Evolutionary conservation across 2,888 invertebrate genomes (phyloP), one percentile per base, ranked within the genome.

Genomic region (Sinhomidia bicolor): DNA sequence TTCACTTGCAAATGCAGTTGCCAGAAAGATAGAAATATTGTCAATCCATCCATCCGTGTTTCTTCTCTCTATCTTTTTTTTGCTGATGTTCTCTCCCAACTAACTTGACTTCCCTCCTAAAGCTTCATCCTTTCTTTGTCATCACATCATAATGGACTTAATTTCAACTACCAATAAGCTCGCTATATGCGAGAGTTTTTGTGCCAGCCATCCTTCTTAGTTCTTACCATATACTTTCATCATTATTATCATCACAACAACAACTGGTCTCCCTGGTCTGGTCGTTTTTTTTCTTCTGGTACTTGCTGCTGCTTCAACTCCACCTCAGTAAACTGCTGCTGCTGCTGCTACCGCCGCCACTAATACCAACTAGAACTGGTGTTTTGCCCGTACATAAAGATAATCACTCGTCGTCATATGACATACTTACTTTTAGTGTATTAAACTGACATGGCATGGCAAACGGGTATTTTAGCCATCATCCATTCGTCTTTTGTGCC

Each of bases 391-490:
- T 10, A 23, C 71, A 47, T 14, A 32, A 51, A 78, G 29, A 32
- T 78, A 51, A 78, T 51, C 78, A 12, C 54, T 32, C 44, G n/a
- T 68, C 62, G 68, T 68, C 71, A 44, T 44, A 78, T 78, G 78
- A 76, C 76, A 76, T 76, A 65, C 29, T 78, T 54, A 76, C 47
- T 78, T 54, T 29, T 29, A 1, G 14, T 29, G 51, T 44, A 44
- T 51, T 51, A 6, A 47, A 65, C 51, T 32, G 82, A 65, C 65
- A 82, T 82, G 82, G 82, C 68, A n/a, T 47, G 29, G 80, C 44
- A 41, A 80, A 80, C 60, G 80, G 80, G 80, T 62, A 62, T 80
- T 78, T 80, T 41, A 80, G 62, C 60, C 80, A 60, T 57, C 57
- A n/a, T n/a, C n/a, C 78, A 32, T 32, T 32, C 47, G 44, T 74